Conservation (phyloP, 2,888 invertebrate species). For the Rhimphoctona megacephalus region DNA sequence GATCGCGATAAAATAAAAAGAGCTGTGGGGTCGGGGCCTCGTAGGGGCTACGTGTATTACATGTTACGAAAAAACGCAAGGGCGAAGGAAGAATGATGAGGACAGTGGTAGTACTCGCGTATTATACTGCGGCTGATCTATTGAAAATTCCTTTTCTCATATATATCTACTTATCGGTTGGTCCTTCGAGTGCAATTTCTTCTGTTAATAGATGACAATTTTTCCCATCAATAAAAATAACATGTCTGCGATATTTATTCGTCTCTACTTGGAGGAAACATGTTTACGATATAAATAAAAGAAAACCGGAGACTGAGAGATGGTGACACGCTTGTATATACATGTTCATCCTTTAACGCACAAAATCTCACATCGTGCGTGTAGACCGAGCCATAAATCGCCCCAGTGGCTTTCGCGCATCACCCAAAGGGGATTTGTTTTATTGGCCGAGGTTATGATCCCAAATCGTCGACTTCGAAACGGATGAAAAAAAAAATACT, state of each 20-base stretch:
- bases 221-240: background rate
- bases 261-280: background rate
- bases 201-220: background rate
- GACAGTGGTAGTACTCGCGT: constrained; percentile 34
- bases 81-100: constrained; percentile 55
- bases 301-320: background rate
- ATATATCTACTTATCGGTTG: background rate
- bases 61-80: constrained; percentile 40
- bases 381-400: constrained; percentile 73
- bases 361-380: constrained; percentile 48
- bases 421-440: constrained; percentile 73
- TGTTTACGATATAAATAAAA: background rate
- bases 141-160: constrained; percentile 1
- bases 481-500: constrained; percentile 24
- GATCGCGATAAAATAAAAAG: constrained; percentile 77
- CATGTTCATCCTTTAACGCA: constrained; percentile 51
- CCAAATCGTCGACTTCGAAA: constrained; percentile 70
- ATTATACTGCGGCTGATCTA: constrained; percentile 15
- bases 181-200: constrained; percentile 8
- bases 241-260: background rate
- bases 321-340: background rate
- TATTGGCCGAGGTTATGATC: constrained; percentile 77
- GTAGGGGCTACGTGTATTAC: constrained; percentile 22
- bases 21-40: constrained; percentile 53
- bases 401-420: constrained; percentile 63